Evolutionary conservation across 2,888 invertebrate genomes (phyloP), one percentile per base, ranked within the genome.

Genomic region (Drosophila picticornis): DNA sequence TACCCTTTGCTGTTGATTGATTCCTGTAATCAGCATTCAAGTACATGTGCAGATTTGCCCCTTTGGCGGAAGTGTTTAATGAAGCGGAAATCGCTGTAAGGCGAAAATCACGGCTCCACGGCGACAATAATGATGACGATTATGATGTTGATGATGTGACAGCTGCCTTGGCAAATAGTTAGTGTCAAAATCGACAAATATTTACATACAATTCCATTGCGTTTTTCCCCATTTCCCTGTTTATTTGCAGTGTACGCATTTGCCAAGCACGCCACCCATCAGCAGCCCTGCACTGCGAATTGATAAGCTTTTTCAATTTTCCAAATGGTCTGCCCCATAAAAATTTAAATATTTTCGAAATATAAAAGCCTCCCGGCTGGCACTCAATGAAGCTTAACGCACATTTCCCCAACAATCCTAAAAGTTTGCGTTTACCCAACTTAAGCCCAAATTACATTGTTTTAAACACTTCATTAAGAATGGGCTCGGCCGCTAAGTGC

Each of bases 381-480:
- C 72, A 79, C 75, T 71, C 67, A 73, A 81, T 77, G 79, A 60
- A 64, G 77, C 83, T 88, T 88, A 81, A 67, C 57, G 78, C 50
- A 58, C 60, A 59, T 72, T 74, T 43, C 38, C 55, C 69, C 16
- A 57, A 31, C 16, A 57, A 57, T 59, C 57, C 46, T 48, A 68
- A 86, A 84, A 71, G 69, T 80, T 77, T 72, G 71, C 72, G 60
- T 80, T 81, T 73, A 77, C 70, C 65, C 84, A 46, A 62, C 79
- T 86, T 78, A 88, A 90, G 74, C 83, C 80, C 69, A 86, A 90
- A 88, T 87, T 83, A 88, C 87, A 86, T 90, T 88, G 87, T 88
- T 90, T 86, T 82, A 82, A 88, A 84, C 87, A 88, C 90, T 88
- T 88, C 86, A 88, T 88, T 88, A 88, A 90, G 87, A 88, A 87